Evolutionary conservation across 1,140 invertebrate species (phyloP).

Genomic region (Cotesia vestalis): DNA sequence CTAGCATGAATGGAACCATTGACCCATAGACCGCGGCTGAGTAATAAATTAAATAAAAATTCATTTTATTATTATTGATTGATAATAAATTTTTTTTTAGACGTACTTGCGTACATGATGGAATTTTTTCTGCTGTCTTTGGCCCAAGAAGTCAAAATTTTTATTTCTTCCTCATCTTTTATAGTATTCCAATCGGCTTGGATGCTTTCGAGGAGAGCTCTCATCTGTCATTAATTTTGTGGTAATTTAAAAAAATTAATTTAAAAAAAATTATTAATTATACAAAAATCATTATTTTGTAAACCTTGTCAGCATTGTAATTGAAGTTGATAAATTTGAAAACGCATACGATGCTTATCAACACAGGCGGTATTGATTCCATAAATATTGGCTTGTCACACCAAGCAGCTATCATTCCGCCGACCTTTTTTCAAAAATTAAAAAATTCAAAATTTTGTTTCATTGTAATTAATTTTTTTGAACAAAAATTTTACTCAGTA

Average conservation of each 20-base stretch:
- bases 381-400: slow-evolving; percentile 39
- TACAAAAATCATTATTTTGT: neutral
- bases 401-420: slow-evolving; percentile 42
- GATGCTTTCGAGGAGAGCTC: slow-evolving; percentile 35
- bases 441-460: neutral
- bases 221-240: slow-evolving; percentile 42
- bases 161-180: slow-evolving; percentile 34
- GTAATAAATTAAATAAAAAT: slow-evolving; percentile 1
- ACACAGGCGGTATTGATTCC: slow-evolving; percentile 44
- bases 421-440: slow-evolving; percentile 36
- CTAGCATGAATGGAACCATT: slow-evolving; percentile 45
- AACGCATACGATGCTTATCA: slow-evolving; percentile 44
- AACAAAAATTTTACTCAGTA: too few species aligned
- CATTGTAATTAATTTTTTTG: too few species aligned
- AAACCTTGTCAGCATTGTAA: slow-evolving; percentile 43
- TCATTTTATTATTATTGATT: neutral
- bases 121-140: slow-evolving; percentile 39
- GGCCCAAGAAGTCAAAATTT: slow-evolving; percentile 41
- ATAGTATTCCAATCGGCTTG: slow-evolving; percentile 41
- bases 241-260: neutral
- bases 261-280: neutral
- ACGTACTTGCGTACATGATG: slow-evolving; percentile 42
- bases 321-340: slow-evolving; percentile 47
- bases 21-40: slow-evolving; percentile 45
- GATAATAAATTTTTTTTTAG: neutral